These are phyloP conservation scores for Pogoniulus pusillus DNA, from an alignment of 2,797 vertebrate genomes.

Conservation along the genomic window DNA sequence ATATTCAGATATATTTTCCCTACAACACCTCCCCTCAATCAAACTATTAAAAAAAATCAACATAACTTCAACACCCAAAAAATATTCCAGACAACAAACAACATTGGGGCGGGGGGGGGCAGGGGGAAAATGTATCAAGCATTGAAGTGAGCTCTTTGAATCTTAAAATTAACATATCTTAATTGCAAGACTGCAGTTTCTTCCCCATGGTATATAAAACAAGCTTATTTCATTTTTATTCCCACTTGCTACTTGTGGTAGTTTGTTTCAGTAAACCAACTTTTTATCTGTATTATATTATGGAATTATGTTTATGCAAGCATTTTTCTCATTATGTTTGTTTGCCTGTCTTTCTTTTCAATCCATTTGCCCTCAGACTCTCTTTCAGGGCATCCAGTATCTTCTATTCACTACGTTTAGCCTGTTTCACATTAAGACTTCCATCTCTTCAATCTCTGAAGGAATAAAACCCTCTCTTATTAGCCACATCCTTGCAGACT, in stretches of 20 bases:
- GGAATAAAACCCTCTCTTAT: background rate
- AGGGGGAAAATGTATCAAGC: background rate
- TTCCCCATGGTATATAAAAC: background rate
- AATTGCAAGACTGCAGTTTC: background rate
- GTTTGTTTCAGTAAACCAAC: background rate
- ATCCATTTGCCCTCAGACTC: background rate
- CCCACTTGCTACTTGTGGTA: background rate
- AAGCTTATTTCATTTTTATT: background rate
- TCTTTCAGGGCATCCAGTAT: background rate
- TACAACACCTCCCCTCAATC: background rate
- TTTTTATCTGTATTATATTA: background rate
- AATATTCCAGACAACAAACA: no score
- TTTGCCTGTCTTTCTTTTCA: background rate
- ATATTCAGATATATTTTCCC: background rate
- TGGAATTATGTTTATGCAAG: background rate
- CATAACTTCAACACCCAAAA: background rate
- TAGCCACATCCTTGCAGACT: background rate
- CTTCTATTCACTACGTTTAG: background rate
- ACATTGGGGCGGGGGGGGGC: no score
- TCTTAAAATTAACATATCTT: background rate
- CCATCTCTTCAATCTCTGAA: background rate
- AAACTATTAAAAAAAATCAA: background rate
- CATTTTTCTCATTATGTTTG: background rate
- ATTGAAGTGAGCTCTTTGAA: background rate
- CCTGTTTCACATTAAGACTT: background rate